A percentile compares a stretch with the other conserved stretches of the same genome.
Conservation (phyloP, 2,113 vertebrate species). For the Chaetodon auriga region DNA sequence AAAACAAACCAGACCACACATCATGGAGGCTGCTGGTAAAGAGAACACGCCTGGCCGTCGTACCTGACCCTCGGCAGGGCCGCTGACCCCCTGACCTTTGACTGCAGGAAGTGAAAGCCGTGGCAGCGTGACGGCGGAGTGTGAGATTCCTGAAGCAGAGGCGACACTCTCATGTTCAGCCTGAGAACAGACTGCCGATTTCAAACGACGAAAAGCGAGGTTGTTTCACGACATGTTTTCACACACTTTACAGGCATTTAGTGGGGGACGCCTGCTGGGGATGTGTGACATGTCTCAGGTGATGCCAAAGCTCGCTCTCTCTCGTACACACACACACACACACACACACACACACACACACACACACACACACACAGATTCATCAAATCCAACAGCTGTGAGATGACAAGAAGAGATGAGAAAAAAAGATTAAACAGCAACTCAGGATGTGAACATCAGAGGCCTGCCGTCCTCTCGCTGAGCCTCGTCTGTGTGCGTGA, state of each 20-base stretch:
- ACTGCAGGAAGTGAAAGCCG: slow-evolving; percentile 77
- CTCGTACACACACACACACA: slow-evolving; percentile 23
- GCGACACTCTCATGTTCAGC: slow-evolving; percentile 36
- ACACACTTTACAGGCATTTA: slow-evolving; percentile 46
- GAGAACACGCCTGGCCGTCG: slow-evolving; percentile 21
- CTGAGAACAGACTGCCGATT: slow-evolving; percentile 46
- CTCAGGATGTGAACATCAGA: slow-evolving; percentile 7
- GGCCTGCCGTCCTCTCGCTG: not conserved
- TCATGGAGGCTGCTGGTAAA: slow-evolving; percentile 56
- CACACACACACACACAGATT: slow-evolving; percentile 22
- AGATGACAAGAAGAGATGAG: not conserved
- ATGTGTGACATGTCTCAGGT: slow-evolving; percentile 57
- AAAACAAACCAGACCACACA: slow-evolving; percentile 82
- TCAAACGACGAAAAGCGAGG: slow-evolving; percentile 41
- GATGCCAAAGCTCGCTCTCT: slow-evolving; percentile 28
- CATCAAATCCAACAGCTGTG: slow-evolving; percentile 3
- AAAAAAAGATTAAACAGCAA: not conserved
- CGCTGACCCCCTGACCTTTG: slow-evolving; percentile 74
- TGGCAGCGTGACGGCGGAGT: slow-evolving; percentile 63
- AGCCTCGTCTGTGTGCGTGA: slow-evolving; percentile 21
- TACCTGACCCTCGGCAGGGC: slow-evolving; percentile 72
- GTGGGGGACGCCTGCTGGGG: not conserved
- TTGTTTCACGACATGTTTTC: slow-evolving; percentile 43
- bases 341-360: slow-evolving; percentile 24
- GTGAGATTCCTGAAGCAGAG: slow-evolving; percentile 71